Conservation (phyloP, 2,797 vertebrate species). For the Paguma larvata region DNA sequence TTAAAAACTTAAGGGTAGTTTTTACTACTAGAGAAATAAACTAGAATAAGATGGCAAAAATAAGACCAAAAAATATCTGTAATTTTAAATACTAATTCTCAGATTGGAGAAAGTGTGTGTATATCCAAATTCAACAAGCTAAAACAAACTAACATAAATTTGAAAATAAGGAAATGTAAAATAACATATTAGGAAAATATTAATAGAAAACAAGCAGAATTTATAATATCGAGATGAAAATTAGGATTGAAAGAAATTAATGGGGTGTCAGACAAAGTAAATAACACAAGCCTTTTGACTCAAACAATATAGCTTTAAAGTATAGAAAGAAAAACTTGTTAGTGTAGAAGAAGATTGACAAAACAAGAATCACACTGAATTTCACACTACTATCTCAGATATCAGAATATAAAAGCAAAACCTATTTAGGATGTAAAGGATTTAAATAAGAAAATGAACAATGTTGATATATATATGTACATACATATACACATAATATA, state of each 20-base stretch:
- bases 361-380: not conserved
- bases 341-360: not conserved
- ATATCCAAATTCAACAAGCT: not conserved
- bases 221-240: slow-evolving; percentile 11
- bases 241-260: not conserved
- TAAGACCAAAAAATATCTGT: not conserved
- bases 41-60: not conserved
- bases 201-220: not conserved
- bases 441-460: not conserved
- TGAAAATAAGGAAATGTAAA: slow-evolving; percentile 2
- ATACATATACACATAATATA: not conserved
- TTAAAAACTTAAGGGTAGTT: not conserved
- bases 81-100: not conserved
- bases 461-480: not conserved
- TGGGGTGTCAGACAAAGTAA: not conserved
- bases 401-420: slow-evolving; percentile 11
- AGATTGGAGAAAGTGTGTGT: not conserved
- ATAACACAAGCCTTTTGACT: not conserved
- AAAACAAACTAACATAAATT: not conserved
- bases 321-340: not conserved
- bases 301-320: not conserved
- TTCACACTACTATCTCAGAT: not conserved
- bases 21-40: not conserved
- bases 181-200: not conserved
- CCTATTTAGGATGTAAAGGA: not conserved